Evolutionary conservation across 2,113 vertebrate species (phyloP), one percentile per base, ranked within the genome.

Genomic region (Conger conger): DNA sequence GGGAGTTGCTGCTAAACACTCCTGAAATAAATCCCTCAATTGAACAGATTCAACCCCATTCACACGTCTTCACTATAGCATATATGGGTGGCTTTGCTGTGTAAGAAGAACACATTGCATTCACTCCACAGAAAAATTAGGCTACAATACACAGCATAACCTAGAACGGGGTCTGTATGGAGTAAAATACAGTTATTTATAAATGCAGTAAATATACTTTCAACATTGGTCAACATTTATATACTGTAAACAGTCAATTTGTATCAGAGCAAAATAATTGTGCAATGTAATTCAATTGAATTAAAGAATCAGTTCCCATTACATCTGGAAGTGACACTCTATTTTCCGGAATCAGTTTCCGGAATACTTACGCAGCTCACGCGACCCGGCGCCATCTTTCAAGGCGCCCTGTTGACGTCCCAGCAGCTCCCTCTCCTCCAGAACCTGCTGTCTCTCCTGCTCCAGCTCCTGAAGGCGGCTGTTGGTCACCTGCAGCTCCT

Each of bases 381-480:
- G 91, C 0, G 96, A 94, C 27, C 96, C 95, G 0, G 96, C 96
- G 16, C 93, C 88, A 81, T 96, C 97, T 91, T 90, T 96, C 96
- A 98, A 96, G 78, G 96, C 97, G 0, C 97, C 95, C 89, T 97
- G 97, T 93, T 99, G 97, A 50, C 97, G 95, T 89, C 91, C 94
- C 87, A 99, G 90, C 87, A 99, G 90, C 86, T 97, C 96, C 16
- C 94, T 95, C 87, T 99, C 97, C 82, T 97, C 94, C 79, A 94
- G 96, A 82, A 98, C 92, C 86, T 96, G 96, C 86, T 96, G 93
- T 76, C 94, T 93, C 84, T 99, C 97, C 91, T 96, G 95, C 88
- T 99, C 98, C 90, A 99, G 90, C 88, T 99, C 97, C 82, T 96
- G 96, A 86, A 99, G 96, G 80, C 95, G 96, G 90, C 93, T 96